These are phyloP conservation scores for Chloroceryle inda DNA, from an alignment of 2,797 vertebrate genomes.

Conservation along the genomic window DNA sequence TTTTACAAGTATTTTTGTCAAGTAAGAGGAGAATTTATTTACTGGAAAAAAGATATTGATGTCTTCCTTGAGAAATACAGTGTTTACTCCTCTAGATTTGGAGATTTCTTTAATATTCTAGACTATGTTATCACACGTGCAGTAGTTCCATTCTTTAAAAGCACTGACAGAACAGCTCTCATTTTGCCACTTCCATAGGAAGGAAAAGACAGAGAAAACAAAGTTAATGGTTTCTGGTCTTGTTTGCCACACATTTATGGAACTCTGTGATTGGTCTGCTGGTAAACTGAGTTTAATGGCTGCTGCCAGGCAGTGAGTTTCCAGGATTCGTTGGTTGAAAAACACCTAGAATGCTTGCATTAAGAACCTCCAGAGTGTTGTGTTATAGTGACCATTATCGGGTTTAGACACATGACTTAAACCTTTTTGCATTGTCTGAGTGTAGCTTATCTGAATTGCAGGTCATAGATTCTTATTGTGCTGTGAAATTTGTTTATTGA, in stretches of 20 bases:
- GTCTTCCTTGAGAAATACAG: neutral
- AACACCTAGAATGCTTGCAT: neutral
- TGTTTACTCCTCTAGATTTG: neutral
- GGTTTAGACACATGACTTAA: neutral
- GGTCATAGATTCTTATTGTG: neutral
- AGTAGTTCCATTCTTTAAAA: neutral
- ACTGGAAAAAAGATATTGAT: neutral
- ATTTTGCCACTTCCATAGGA: neutral
- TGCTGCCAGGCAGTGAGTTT: fast-evolving
- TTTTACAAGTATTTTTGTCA: neutral
- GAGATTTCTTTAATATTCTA: neutral
- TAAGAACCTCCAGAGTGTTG: neutral
- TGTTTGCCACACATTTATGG: neutral
- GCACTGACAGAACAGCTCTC: neutral
- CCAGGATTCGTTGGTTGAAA: neutral
- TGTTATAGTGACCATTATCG: neutral
- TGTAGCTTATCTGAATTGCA: neutral
- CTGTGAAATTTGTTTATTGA: neutral
- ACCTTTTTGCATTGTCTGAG: neutral
- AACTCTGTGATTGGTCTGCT: neutral
- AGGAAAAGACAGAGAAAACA: neutral
- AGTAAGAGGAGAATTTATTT: neutral
- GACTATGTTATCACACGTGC: neutral
- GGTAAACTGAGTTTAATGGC: neutral
- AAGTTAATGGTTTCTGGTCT: neutral